Base-by-base conservation (phyloP, 2,797 vertebrate species). In the Fringilla coelebs region DNA sequence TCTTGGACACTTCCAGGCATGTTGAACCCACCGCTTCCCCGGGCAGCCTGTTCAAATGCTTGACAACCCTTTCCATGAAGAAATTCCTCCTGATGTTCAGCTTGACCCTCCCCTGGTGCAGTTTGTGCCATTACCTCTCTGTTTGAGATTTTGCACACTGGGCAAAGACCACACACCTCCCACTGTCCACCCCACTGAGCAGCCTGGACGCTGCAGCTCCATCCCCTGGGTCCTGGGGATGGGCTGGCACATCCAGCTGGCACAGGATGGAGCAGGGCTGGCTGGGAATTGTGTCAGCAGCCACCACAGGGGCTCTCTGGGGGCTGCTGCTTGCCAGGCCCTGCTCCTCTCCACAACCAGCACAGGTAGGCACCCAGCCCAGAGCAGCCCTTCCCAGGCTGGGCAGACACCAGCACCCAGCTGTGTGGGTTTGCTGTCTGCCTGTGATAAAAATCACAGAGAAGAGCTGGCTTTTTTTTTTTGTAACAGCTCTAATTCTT, bases 341-440 rank as follows among this genome's bases (percentile, higher is more conserved):
- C 51, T 10, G 32, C 67, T 93, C 38, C 41, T 41, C 8, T 51
- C 7, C 4, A 45, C 5, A 6, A 31, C 32, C 34, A 68, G 48
- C 78, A 29, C 40, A 66, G 78, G 91, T 38, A 29, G 84, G 87
- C 78, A 80, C 24, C 67, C 70, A 0, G 9, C 89, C 89, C 77
- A 45, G 52, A 82, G 54, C 77, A 89, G 77, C 89, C 63, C 78
- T 76, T 87, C 51, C 72, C 25, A 6, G 72, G 75, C 71, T 83
- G 65, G 68, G 92, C 94, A 93, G 75, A 75, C 86, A 93, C n/a
- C 77, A 87, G 71, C 84, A 93, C 45, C 58, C 85, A 68, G 62
- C 51, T 92, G 77, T 89, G 87, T 89, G 92, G 89, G 85, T 91
- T 94, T 88, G 52, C 38, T 89, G 89, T 91, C 85, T 93, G 91